Percentiles rank a stretch among this genome's conserved stretches.
phyloP scores from a whole-genome alignment of 2,888 invertebrate species.

The Eupsilia transversa region DNA sequence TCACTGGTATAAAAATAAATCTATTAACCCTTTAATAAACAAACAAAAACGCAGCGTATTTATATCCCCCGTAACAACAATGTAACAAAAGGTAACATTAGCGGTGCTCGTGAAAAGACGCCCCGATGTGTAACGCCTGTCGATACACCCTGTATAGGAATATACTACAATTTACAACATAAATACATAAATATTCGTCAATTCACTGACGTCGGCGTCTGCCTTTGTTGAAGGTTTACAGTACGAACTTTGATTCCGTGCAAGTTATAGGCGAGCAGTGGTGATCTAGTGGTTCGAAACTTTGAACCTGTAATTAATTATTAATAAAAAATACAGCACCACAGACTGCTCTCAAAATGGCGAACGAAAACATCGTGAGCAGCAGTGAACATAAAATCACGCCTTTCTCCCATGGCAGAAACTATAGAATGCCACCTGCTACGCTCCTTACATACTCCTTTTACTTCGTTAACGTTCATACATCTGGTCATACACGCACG shows the following conservation, averaged over 20 bases:
- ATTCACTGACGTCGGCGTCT: conserved; percentile 78
- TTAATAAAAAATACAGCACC: too few species aligned
- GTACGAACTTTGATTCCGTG: conserved; percentile 67
- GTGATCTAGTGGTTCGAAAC: not conserved
- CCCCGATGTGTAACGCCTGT: conserved; percentile 61
- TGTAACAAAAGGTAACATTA: conserved; percentile 60
- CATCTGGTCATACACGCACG: too few species aligned
- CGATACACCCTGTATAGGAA: conserved; percentile 64
- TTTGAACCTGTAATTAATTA: too few species aligned
- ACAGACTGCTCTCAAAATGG: not conserved
- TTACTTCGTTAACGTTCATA: too few species aligned
- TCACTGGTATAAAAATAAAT: conserved; percentile 31
- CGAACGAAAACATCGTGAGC: not conserved
- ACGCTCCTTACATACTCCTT: too few species aligned
- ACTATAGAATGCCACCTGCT: too few species aligned
- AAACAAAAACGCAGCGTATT: conserved; percentile 57
- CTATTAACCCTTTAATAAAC: conserved; percentile 42
- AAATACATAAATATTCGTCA: conserved; percentile 86
- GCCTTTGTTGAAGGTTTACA: conserved; percentile 79
- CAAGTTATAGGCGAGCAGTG: conserved; percentile 55
- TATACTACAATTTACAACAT: conserved; percentile 82
- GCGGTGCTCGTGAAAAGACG: conserved; percentile 60
- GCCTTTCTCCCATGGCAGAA: too few species aligned
- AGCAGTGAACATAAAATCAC: too few species aligned
- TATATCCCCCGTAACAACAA: conserved; percentile 33